Conservation (phyloP, 2,113 vertebrate species). For the Hemibagrus wyckioides region DNA sequence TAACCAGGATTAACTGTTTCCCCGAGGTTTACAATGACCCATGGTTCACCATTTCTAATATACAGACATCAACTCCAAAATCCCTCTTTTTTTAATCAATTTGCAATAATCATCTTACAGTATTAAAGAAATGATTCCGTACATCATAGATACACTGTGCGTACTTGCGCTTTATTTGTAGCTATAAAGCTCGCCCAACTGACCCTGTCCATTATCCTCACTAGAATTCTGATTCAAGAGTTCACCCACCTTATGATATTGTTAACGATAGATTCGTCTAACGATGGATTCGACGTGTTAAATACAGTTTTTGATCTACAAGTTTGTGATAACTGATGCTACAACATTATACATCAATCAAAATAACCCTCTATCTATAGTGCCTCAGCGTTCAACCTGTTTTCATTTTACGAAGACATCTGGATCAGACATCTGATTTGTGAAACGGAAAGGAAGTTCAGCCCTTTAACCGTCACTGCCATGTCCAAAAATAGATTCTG, state of each 20-base stretch:
- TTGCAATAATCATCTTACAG: no score
- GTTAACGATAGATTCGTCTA: neutral
- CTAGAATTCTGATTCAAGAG: neutral
- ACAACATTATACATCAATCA: neutral
- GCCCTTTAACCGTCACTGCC: neutral
- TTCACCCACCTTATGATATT: no score
- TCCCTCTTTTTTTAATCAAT: no score
- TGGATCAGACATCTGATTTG: neutral
- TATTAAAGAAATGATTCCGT: neutral
- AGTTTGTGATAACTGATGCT: neutral
- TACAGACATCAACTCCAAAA: no score
- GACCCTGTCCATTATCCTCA: neutral
- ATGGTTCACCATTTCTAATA: no score
- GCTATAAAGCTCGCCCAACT: neutral
- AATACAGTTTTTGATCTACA: neutral
- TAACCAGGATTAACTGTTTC: no score
- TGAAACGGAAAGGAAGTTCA: neutral
- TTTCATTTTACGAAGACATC: conserved; percentile 25
- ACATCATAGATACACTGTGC: neutral
- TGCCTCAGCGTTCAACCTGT: neutral
- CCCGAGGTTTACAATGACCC: no score
- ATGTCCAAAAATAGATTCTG: conserved; percentile 25
- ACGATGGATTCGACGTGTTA: no score
- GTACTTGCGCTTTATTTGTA: neutral
- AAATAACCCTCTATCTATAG: neutral